Conservation (phyloP, 2,888 invertebrate genomes). For the Sisyra nigra region DNA sequence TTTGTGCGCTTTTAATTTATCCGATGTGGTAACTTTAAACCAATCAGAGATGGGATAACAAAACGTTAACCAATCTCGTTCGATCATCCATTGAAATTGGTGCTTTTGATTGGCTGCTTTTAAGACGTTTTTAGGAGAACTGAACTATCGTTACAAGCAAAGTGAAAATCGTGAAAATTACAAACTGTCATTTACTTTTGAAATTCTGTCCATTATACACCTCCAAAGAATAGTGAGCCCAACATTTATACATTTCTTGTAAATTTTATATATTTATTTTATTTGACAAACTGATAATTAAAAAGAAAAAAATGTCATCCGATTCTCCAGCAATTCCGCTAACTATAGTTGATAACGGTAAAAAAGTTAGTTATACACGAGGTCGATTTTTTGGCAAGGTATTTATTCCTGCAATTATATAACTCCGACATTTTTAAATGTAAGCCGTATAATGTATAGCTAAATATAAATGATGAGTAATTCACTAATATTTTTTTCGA, state of each 20-base stretch:
- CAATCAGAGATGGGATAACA: too few relatives aligned
- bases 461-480: background rate
- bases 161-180: too few relatives aligned
- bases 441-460: constrained; percentile 2
- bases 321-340: constrained; percentile 54
- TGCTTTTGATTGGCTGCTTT: constrained; percentile 1
- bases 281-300: background rate
- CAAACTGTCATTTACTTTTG: too few relatives aligned
- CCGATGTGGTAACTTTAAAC: too few relatives aligned
- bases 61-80: too few relatives aligned
- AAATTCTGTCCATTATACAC: too few relatives aligned
- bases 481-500: background rate
- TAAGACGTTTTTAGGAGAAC: background rate
- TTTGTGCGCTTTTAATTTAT: too few relatives aligned
- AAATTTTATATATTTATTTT: constrained; percentile 1
- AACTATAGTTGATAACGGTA: constrained; percentile 59
- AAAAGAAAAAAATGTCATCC: constrained; percentile 1
- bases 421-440: too few relatives aligned
- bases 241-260: background rate
- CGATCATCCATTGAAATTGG: too few relatives aligned
- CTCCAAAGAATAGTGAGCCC: background rate
- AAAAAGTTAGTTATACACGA: constrained; percentile 62
- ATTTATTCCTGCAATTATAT: constrained; percentile 19
- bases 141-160: too few relatives aligned
- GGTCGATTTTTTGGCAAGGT: constrained; percentile 84